phyloP scores from a whole-genome alignment of 2,113 vertebrate genomes.

The Oncorhynchus masou region DNA sequence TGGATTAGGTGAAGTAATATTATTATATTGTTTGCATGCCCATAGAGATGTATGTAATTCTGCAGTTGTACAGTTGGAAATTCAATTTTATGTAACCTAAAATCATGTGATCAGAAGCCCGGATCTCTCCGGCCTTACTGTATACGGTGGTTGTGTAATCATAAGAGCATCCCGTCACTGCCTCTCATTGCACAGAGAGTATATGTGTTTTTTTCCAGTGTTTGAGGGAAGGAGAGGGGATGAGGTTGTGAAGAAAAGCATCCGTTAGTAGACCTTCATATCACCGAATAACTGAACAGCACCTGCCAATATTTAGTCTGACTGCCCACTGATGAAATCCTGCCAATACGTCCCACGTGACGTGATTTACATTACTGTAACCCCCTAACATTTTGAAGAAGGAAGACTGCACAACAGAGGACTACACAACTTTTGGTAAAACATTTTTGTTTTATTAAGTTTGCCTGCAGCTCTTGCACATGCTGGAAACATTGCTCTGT shows the following conservation, averaged over 20 bases:
- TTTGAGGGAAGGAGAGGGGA: conserved; percentile 14
- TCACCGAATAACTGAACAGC: conserved; percentile 21
- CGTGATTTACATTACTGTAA: conserved; percentile 43
- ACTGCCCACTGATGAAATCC: too few species aligned
- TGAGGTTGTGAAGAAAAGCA: neutral
- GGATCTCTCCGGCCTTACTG: neutral
- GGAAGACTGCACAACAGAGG: conserved; percentile 1
- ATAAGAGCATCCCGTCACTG: conserved; percentile 22
- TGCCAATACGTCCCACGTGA: conserved; percentile 18
- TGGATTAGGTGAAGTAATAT: too few species aligned
- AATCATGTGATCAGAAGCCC: neutral
- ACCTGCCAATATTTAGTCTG: neutral
- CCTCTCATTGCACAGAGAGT: conserved; percentile 15
- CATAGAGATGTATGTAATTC: too few species aligned
- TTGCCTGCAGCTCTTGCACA: neutral
- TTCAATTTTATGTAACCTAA: too few species aligned
- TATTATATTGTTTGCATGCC: too few species aligned
- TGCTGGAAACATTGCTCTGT: neutral
- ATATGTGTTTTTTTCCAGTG: neutral
- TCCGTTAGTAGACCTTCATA: conserved; percentile 27
- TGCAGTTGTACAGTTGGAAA: too few species aligned
- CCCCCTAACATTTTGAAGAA: neutral
- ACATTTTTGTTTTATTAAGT: neutral
- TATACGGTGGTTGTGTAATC: neutral
- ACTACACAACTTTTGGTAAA: conserved; percentile 39